These are phyloP conservation scores for Nycticebus coucang DNA, from an alignment of 2,113 vertebrate species.

Conservation along the genomic window DNA sequence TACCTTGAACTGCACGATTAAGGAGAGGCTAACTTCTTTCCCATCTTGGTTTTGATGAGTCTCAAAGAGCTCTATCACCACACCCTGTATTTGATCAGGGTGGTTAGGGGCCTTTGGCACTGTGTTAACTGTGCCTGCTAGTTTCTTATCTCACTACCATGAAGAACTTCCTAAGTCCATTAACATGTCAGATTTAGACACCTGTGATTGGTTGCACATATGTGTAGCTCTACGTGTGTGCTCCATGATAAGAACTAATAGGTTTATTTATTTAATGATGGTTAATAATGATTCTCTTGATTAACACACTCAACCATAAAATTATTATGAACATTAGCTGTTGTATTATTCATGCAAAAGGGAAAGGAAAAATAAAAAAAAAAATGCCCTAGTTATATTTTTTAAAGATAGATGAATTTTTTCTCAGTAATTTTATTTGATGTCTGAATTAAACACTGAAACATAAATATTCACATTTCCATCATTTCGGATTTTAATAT, in stretches of 20 bases:
- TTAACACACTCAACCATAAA: neutral
- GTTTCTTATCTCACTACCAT: neutral
- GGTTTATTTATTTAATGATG: neutral
- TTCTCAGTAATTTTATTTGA: neutral
- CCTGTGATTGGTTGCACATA: neutral
- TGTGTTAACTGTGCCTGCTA: too few species aligned
- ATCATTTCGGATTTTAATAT: neutral
- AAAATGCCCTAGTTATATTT: neutral
- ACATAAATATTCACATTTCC: neutral
- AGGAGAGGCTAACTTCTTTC: too few species aligned
- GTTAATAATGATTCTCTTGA: neutral
- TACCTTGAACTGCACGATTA: too few species aligned
- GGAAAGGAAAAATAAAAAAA: neutral
- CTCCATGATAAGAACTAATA: neutral
- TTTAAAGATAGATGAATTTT: neutral
- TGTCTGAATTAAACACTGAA: neutral
- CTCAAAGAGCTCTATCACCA: too few species aligned
- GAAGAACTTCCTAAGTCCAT: neutral
- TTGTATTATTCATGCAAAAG: neutral
- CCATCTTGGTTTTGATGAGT: too few species aligned
- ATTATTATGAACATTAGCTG: neutral
- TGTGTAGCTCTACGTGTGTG: neutral
- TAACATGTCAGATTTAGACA: neutral
- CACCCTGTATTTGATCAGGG: too few species aligned
- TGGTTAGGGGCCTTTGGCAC: too few species aligned